Base-by-base conservation (phyloP, 35 echinoderm and acorn worm genomes). In the Antedon bifida region DNA sequence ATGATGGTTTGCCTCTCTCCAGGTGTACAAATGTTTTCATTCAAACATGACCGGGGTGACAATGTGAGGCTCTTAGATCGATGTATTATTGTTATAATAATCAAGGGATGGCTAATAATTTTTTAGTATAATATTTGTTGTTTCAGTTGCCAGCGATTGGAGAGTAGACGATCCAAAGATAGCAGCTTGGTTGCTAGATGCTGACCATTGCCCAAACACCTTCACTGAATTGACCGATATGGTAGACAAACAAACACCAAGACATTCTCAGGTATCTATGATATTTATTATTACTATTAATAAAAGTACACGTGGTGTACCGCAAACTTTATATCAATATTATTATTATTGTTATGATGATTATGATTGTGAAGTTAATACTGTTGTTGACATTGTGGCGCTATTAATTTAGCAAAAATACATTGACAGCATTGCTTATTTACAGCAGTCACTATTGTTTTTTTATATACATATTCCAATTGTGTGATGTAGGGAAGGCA, bases 151-250 rank as follows among this genome's bases (percentile, higher is more conserved):
- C 74, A 84, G 64, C 32, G 45, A 82, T 14, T 91, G 93, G 89
- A n/a, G 78, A 13, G 39, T 88, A 0, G 55, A 91, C 31, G 93
- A 96, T 82, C 89, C 89, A 23, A 91, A 89, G 73, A 76, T 91
- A 38, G 93, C 87, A 29, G 79, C 81, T 32, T 96, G 93, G 93
- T 46, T 96, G 29, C 31, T 96, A 23, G 87, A 96, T 34, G 86
- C 93, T 39, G 93, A 96, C 32, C 36, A 96, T 81, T 87, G 89
- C 36, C 89, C 93, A 11, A 32, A 84, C 78, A 90, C 81, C 36
- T 90, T 95, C 86, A 77, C 88, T 32, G 88, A 90, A 56, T 21
- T 95, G 17, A 91, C 28, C 34, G 21, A 74, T 34, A 38, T 75
- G 17, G 19, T 21, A 28, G 29, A 64, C 26, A 21, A 85, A 29